These are phyloP conservation scores for Chrysotoxum bicinctum DNA, from an alignment of 2,888 invertebrate species.

Conservation along the genomic window DNA sequence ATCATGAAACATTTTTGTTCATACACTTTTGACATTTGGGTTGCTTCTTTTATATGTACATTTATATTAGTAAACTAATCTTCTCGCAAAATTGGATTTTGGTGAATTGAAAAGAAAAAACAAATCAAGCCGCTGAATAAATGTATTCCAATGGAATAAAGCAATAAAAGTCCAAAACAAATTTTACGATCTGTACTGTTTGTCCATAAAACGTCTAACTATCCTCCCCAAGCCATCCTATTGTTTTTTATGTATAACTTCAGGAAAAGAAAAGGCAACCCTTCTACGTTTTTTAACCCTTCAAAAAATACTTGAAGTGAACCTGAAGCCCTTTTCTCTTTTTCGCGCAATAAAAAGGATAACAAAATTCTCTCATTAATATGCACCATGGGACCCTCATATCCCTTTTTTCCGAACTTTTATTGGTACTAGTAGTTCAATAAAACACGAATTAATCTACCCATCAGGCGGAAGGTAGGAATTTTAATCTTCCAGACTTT, in stretches of 20 bases:
- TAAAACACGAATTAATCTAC: constrained; percentile 30
- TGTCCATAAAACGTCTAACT: constrained; percentile 1
- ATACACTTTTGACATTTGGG: too few species aligned
- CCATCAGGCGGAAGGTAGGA: not conserved
- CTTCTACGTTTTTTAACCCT: not conserved
- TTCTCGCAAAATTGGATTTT: not conserved
- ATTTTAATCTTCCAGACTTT: constrained; percentile 35
- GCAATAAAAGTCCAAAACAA: not conserved
- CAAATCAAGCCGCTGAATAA: not conserved
- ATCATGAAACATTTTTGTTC: too few species aligned
- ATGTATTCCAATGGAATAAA: not conserved
- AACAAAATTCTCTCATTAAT: constrained; percentile 26
- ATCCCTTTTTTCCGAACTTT: not conserved
- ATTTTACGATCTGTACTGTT: not conserved
- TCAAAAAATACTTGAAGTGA: not conserved
- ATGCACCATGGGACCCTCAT: constrained; percentile 9
- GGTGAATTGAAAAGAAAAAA: not conserved
- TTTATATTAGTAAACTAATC: too few species aligned
- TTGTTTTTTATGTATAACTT: not conserved
- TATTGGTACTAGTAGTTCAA: constrained; percentile 19
- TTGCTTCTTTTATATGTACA: not conserved
- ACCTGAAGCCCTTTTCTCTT: not conserved
- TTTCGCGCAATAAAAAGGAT: constrained; percentile 24
- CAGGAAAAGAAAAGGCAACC: not conserved
- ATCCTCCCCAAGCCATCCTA: not conserved